Evolutionary conservation across 2,888 invertebrate species (phyloP).

Genomic region (Plebejus argus): DNA sequence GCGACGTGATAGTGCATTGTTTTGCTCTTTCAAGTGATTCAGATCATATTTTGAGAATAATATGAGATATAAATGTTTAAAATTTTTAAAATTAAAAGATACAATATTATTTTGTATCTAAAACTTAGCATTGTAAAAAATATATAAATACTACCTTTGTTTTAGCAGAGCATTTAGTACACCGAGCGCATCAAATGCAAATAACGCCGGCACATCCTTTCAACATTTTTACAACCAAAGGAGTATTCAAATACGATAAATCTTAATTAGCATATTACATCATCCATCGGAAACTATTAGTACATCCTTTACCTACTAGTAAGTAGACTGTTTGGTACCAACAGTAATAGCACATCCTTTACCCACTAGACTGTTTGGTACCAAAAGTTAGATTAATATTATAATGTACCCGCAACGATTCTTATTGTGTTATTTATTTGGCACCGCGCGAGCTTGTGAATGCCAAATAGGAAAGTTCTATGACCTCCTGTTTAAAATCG

Average conservation of each 20-base stretch:
- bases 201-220: slow-evolving; percentile 5
- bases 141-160: neutral
- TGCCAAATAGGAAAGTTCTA: slow-evolving; percentile 75
- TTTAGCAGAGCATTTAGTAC: neutral
- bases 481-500: slow-evolving; percentile 54
- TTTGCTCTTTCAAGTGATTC: no score
- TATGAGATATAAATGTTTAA: no score
- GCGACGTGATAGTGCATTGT: no score
- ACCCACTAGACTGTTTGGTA: slow-evolving; percentile 66
- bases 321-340: slow-evolving; percentile 75
- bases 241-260: slow-evolving; percentile 21
- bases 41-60: no score
- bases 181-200: slow-evolving; percentile 5
- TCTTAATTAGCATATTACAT: slow-evolving; percentile 39
- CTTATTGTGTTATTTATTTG: slow-evolving; percentile 77
- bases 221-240: slow-evolving; percentile 29
- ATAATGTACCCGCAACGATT: slow-evolving; percentile 55
- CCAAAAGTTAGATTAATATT: slow-evolving; percentile 52
- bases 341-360: slow-evolving; percentile 39
- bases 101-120: no score
- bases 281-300: slow-evolving; percentile 30
- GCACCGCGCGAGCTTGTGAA: slow-evolving; percentile 65
- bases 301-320: slow-evolving; percentile 39
- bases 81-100: no score
- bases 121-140: neutral